These are phyloP conservation scores for Chrysina gloriosa DNA, from an alignment of 2,888 invertebrate species.

Conservation along the genomic window DNA sequence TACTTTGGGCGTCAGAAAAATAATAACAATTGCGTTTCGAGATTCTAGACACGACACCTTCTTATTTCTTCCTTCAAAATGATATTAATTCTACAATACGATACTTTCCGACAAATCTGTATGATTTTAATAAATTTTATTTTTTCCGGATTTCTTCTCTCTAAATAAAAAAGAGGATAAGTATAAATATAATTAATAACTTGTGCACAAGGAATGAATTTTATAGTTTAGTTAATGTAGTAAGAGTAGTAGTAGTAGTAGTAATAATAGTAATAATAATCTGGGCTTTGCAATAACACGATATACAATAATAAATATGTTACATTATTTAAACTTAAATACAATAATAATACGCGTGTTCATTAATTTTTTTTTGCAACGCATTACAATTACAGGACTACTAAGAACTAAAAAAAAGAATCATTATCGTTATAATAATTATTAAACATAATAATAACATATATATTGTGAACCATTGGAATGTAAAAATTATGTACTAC, in stretches of 20 bases:
- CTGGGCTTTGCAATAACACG: not conserved
- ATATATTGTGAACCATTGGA: constrained; percentile 38
- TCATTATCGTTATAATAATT: constrained; percentile 13
- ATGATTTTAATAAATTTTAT: too few relatives aligned
- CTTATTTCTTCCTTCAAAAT: too few relatives aligned
- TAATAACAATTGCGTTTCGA: too few relatives aligned
- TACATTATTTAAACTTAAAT: too few relatives aligned
- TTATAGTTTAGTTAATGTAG: not conserved
- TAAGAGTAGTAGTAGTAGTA: not conserved
- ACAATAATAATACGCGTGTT: constrained; percentile 10
- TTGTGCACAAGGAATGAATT: constrained; percentile 19
- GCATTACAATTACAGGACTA: constrained; percentile 11
- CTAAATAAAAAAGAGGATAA: not conserved
- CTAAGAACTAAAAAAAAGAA: constrained; percentile 15
- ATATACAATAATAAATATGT: constrained; percentile 7
- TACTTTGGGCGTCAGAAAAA: too few relatives aligned
- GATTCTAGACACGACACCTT: too few relatives aligned
- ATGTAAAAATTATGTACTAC: constrained; percentile 39
- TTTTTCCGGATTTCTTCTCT: not conserved
- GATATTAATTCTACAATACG: too few relatives aligned
- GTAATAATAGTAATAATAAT: not conserved
- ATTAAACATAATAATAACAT: not conserved
- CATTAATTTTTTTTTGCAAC: constrained; percentile 20
- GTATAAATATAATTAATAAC: not conserved
- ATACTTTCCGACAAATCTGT: too few relatives aligned